Evolutionary conservation across 2,888 invertebrate species (phyloP).

Genomic region (Drosophila multiciliata): DNA sequence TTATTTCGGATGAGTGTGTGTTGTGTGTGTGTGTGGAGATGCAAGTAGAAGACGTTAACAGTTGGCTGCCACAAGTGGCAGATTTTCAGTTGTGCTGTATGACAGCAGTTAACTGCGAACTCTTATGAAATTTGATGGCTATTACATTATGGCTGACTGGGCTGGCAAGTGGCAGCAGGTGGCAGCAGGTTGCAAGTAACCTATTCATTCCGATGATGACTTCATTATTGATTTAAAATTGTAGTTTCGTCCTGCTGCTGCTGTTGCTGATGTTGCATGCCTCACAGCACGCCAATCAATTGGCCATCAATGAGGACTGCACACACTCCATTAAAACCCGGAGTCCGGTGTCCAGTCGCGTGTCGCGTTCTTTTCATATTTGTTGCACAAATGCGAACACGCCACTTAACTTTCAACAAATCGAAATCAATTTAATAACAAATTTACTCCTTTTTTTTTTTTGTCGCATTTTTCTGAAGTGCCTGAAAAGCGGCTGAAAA

Average conservation of each 20-base stretch:
- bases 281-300: constrained; percentile 53
- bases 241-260: background rate
- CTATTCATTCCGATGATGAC: constrained; percentile 10
- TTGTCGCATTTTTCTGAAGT: background rate
- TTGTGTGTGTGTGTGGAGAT: background rate
- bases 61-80: constrained; percentile 15
- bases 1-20: background rate
- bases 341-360: constrained; percentile 14
- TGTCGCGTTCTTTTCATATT: background rate
- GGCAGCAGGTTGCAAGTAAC: constrained; percentile 5
- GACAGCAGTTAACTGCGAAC: constrained; percentile 52
- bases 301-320: constrained; percentile 64
- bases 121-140: constrained; percentile 44
- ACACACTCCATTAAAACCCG: constrained; percentile 29
- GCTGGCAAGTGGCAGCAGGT: constrained; percentile 1
- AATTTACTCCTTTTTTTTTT: too few species aligned
- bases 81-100: constrained; percentile 23
- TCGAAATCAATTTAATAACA: background rate
- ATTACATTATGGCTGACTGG: constrained; percentile 18
- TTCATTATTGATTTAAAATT: constrained; percentile 36
- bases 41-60: constrained; percentile 10
- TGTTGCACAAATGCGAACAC: background rate
- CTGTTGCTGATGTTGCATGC: background rate
- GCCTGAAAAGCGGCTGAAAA: background rate
- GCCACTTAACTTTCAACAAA: background rate